Evolutionary conservation across 2,797 vertebrate genomes (phyloP).

Genomic region (Thripadectes ignobilis): DNA sequence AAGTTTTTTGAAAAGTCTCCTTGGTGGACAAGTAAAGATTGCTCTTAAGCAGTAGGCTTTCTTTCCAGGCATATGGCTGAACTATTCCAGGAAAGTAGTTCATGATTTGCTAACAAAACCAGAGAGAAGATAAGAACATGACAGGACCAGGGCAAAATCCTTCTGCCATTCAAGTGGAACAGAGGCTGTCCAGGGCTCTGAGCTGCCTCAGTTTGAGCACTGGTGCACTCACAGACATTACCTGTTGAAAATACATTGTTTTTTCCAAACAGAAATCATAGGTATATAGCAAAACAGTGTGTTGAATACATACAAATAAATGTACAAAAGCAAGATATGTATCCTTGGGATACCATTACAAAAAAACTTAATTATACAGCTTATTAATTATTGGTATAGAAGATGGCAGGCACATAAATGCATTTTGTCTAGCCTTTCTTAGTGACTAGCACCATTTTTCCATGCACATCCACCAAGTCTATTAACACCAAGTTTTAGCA

Average conservation of each 20-base stretch:
- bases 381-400: neutral
- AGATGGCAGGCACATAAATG: fast-evolving
- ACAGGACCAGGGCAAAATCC: neutral
- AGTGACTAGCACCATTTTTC: neutral
- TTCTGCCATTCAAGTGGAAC: neutral
- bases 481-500: neutral
- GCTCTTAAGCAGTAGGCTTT: neutral
- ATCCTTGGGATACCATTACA: neutral
- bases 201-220: neutral
- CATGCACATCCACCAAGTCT: neutral
- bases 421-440: neutral
- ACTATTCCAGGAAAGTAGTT: neutral
- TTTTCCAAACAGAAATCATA: neutral
- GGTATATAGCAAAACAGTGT: neutral
- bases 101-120: neutral
- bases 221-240: neutral
- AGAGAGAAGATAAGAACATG: neutral
- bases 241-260: neutral
- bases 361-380: neutral
- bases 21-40: neutral
- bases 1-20: neutral
- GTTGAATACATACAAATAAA: neutral
- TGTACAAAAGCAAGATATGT: neutral
- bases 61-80: neutral
- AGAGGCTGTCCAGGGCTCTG: neutral